A percentile compares a stretch with the other conserved stretches of the same genome.
Conservation (phyloP, 2,888 invertebrate species). For the Erynnis tages region DNA sequence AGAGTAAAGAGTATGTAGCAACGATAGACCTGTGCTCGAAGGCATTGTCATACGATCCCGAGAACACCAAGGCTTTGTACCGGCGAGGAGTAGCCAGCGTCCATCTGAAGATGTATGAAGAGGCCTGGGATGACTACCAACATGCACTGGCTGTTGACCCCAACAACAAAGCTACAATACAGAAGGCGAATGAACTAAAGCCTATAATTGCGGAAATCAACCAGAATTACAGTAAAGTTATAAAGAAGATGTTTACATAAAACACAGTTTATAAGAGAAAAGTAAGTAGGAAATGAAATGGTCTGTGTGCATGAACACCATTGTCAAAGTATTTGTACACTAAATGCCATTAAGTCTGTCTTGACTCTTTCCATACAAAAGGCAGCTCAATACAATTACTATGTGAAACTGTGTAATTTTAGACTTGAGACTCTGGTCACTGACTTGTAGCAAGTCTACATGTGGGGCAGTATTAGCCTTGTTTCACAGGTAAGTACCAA, state of each 20-base stretch:
- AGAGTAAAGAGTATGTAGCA: constrained; percentile 84
- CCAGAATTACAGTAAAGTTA: constrained; percentile 79
- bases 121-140: constrained; percentile 83
- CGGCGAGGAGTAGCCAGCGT: constrained; percentile 89
- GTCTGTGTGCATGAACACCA: too few relatives aligned
- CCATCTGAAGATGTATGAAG: constrained; percentile 83
- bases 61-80: constrained; percentile 94
- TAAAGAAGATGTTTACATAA: constrained; percentile 80
- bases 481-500: too few relatives aligned
- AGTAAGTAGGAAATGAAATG: neutral
- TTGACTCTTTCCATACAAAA: too few relatives aligned
- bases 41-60: constrained; percentile 87
- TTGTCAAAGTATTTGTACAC: too few relatives aligned
- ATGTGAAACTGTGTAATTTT: too few relatives aligned
- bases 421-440: too few relatives aligned
- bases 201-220: constrained; percentile 82
- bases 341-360: too few relatives aligned
- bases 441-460: too few relatives aligned
- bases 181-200: constrained; percentile 80
- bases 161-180: constrained; percentile 82
- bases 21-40: constrained; percentile 87
- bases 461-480: too few relatives aligned
- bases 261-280: neutral
- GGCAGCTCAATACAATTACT: too few relatives aligned
- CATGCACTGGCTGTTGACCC: constrained; percentile 82